These are phyloP conservation scores for Pinctada fucata DNA, from an alignment of 2,888 invertebrate genomes.

Conservation along the genomic window DNA sequence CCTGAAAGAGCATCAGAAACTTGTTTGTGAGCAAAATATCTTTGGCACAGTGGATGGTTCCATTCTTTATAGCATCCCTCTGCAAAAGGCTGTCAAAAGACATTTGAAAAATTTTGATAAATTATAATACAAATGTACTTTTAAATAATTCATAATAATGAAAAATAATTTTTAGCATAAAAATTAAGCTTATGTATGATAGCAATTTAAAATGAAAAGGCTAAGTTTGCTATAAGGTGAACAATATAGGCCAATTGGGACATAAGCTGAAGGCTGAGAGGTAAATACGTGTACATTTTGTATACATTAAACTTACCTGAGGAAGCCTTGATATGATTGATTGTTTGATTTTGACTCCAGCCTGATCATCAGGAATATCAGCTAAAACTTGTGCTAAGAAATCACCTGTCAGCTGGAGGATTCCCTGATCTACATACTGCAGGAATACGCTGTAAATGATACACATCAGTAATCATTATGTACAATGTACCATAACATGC, in stretches of 20 bases:
- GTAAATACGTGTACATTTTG: too few relatives aligned
- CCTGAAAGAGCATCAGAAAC: slow-evolving; percentile 53
- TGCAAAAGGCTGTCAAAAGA: slow-evolving; percentile 40
- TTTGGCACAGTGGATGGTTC: slow-evolving; percentile 59
- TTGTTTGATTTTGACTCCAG: slow-evolving; percentile 60
- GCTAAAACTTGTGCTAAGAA: slow-evolving; percentile 65
- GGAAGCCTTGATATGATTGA: slow-evolving; percentile 66
- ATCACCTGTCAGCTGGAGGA: slow-evolving; percentile 85
- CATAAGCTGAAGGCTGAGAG: too few relatives aligned
- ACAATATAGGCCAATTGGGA: too few relatives aligned
- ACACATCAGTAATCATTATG: background rate
- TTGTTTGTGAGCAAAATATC: slow-evolving; percentile 60
- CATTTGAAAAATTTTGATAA: background rate
- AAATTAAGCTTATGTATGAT: too few relatives aligned
- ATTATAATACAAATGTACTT: background rate
- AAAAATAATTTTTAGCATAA: too few relatives aligned
- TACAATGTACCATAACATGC: too few relatives aligned
- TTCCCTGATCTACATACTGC: slow-evolving; percentile 89
- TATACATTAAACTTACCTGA: slow-evolving; percentile 47
- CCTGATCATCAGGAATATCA: slow-evolving; percentile 61
- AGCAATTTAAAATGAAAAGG: too few relatives aligned
- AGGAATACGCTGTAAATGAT: slow-evolving; percentile 82
- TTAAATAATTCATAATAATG: background rate
- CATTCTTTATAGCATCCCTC: slow-evolving; percentile 66
- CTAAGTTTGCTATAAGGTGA: too few relatives aligned